Evolutionary conservation across 2,797 vertebrate species (phyloP), one percentile per base, ranked within the genome.

Genomic region (Bradypodion pumilum): DNA sequence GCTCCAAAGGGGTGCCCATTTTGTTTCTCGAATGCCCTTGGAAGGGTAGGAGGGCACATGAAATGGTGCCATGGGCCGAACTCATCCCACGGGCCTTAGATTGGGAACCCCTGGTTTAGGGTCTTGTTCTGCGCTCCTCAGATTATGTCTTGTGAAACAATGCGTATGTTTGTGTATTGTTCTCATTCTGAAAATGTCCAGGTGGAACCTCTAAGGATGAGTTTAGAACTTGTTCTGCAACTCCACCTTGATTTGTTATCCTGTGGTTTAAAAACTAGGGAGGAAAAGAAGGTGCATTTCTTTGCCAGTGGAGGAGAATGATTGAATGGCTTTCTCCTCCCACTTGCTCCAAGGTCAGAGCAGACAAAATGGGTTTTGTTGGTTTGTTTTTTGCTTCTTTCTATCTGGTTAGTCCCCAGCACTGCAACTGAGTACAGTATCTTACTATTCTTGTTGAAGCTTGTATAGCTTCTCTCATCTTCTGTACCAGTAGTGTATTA

Each of bases 191-290:
- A 27, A 72, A 42, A 69, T 23, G 40, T 44, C 16, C 16, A 2
- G 21, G 1, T 0, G 9, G n/a, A 2, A 56, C 35, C 74, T n/a
- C 44, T 60, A 60, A 52, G 2, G 0, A 0, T 44, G 74, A 59
- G 16, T 29, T 72, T 75, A 29, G 19, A 81, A 42, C 0, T 21
- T 37, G 42, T 69, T 83, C 78, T 49, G 7, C 12, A 0, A 19
- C 52, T 59, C 70, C 6, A 8, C 12, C 15, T 19, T 2, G 5
- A 3, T 37, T n/a, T 25, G n/a, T 25, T 81, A 10, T 74, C n/a
- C 0, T 0, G 32, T 4, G 2, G 1, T 10, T 0, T 1, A 72
- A 15, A 7, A 3, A 16, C 29, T 6, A 23, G 15, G 9, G n/a
- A 19, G 65, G n/a, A 40, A 7, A 19, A 65, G 42, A 78, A 81